Base-by-base conservation (phyloP, 2,888 invertebrate genomes). In the Hesperia comma region DNA sequence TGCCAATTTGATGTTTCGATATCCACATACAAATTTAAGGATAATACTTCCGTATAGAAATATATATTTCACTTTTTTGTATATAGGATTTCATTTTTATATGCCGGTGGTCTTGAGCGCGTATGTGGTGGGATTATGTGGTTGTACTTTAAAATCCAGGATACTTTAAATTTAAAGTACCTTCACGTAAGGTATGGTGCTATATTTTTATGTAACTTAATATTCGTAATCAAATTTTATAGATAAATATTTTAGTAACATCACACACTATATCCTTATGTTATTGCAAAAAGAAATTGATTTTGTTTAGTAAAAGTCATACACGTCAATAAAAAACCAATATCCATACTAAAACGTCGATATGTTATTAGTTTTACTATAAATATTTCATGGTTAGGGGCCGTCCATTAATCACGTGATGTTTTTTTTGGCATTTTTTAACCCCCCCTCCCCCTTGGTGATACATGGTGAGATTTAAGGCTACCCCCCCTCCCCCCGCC, bases 101-200 rank as follows among this genome's bases (percentile, higher is more conserved):
- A 63, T 70, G 69, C 70, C 69, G 73, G 70, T 71, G 73, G 76
- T 76, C 70, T 67, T 74, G 74, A 73, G 70, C 73, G 73, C 76
- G 70, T 74, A 69, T 72, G 68, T 74, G 76, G 76, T 80, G 78
- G 79, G 76, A 71, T 71, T 81, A 82, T 86, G 84, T 78, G 82
- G 77, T 72, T 74, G 83, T 86, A 89, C 88, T 87, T 83, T 79
- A 79, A 74, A 77, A 76, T 51, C 62, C 14, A 55, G 3, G 19
- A 58, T 68, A 62, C n/a, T n/a, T n/a, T n/a, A n/a, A 68, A 73
- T 80, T 74, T 79, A 77, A 76, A 88, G 86, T 90, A 84, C 80
- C 72, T 73, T 83, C 81, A 79, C 81, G 80, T 87, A 85, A 70
- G 83, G 88, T 80, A 81, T 87, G 91, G 90, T 90, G 91, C 91